Conservation (phyloP, 2,888 invertebrate species). For the Hecatera dysodea region DNA sequence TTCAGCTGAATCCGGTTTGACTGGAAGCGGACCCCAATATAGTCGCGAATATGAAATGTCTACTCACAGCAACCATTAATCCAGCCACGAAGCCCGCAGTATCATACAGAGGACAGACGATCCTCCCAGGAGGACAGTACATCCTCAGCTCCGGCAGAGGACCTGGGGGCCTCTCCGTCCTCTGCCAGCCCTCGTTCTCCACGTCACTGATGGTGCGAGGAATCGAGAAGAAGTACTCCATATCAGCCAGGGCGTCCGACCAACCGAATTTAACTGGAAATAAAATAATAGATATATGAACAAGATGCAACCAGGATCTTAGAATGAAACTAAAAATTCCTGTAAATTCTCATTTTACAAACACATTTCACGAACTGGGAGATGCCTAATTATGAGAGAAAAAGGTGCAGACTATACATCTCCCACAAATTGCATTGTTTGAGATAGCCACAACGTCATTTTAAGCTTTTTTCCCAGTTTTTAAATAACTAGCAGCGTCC, state of each 20-base stretch:
- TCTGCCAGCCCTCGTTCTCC: slow-evolving; percentile 80
- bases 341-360: too few relatives aligned
- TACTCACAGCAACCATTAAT: slow-evolving; percentile 84
- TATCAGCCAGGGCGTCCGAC: slow-evolving; percentile 84
- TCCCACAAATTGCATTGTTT: too few relatives aligned
- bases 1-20: background rate
- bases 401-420: too few relatives aligned
- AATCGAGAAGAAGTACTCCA: slow-evolving; percentile 86
- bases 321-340: too few relatives aligned
- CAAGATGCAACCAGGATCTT: too few relatives aligned
- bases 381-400: too few relatives aligned
- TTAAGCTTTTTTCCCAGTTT: too few relatives aligned
- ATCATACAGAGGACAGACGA: slow-evolving; percentile 85
- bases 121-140: slow-evolving; percentile 83
- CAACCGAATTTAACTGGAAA: slow-evolving; percentile 86
- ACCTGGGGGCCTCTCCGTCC: slow-evolving; percentile 80
- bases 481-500: too few relatives aligned
- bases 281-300: background rate
- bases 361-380: too few relatives aligned
- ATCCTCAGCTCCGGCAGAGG: slow-evolving; percentile 82
- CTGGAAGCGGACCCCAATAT: too few relatives aligned
- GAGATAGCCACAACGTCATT: too few relatives aligned
- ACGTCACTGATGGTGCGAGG: slow-evolving; percentile 84
- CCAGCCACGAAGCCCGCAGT: slow-evolving; percentile 86
- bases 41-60: too few relatives aligned